Conservation (phyloP, 2,888 invertebrate genomes). For the Zelleria hepariella region DNA sequence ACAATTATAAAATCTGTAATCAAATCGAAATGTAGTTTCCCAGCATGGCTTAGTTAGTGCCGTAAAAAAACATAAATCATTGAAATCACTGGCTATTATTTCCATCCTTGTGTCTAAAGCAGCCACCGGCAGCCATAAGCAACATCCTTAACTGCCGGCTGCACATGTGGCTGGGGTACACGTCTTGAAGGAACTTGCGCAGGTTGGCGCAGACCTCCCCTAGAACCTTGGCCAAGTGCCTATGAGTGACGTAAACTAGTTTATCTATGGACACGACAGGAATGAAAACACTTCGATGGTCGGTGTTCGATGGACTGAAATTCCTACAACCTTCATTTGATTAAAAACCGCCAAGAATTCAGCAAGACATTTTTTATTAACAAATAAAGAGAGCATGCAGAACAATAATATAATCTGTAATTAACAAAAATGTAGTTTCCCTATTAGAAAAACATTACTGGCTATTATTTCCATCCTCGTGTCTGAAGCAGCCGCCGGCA, state of each 20-base stretch:
- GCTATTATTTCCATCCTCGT: background rate
- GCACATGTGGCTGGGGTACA: conserved; percentile 78
- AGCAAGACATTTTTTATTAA: conserved; percentile 8
- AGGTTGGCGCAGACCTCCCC: conserved; percentile 79
- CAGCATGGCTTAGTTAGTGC: too few relatives aligned
- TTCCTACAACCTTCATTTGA: background rate
- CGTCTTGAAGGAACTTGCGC: conserved; percentile 70
- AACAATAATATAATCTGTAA: background rate
- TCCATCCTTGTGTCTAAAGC: background rate
- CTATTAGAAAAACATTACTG: background rate
- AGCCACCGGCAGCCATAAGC: conserved; percentile 73
- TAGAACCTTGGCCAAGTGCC: conserved; percentile 86
- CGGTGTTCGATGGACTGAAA: background rate
- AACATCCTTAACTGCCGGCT: conserved; percentile 76
- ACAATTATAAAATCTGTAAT: too few relatives aligned
- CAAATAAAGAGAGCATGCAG: conserved; percentile 9
- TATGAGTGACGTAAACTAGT: conserved; percentile 83
- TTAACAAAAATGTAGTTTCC: background rate
- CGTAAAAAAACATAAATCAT: too few relatives aligned
- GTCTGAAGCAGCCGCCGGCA: conserved; percentile 26
- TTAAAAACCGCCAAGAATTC: conserved; percentile 14
- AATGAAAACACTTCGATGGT: background rate
- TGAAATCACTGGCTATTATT: background rate
- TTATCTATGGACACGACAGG: too few relatives aligned
- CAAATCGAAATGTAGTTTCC: background rate